A percentile compares a stretch with the other conserved stretches of the same genome.
Conservation (phyloP, 2,797 vertebrate species). For the Menidia menidia region DNA sequence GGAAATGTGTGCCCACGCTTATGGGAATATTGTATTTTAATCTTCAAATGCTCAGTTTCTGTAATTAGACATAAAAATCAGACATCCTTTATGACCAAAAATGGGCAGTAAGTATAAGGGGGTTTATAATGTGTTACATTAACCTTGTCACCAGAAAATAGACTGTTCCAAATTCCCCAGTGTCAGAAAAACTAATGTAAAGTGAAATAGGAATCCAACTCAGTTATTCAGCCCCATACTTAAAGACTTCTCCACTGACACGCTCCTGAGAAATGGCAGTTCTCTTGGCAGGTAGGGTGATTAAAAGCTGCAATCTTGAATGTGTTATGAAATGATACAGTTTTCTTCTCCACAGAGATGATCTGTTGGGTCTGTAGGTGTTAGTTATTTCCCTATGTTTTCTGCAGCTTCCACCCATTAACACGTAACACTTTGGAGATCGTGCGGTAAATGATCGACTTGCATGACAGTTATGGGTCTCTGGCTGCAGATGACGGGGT, state of each 20-base stretch:
- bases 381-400: constrained; percentile 84
- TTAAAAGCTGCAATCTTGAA: constrained; percentile 81
- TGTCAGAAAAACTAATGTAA: constrained; percentile 69
- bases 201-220: constrained; percentile 66
- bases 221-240: constrained; percentile 69
- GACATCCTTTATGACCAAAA: constrained; percentile 21
- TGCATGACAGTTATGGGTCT: constrained; percentile 87
- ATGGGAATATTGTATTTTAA: constrained; percentile 22
- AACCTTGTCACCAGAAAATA: constrained; percentile 67
- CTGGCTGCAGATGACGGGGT: constrained; percentile 83
- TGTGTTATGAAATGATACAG: constrained; percentile 83
- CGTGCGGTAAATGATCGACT: constrained; percentile 86
- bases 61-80: constrained; percentile 26
- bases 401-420: constrained; percentile 82
- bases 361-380: constrained; percentile 81
- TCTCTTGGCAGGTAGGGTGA: constrained; percentile 77
- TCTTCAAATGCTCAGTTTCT: constrained; percentile 29
- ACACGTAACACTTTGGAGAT: constrained; percentile 86
- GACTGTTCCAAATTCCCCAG: constrained; percentile 60
- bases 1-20: constrained; percentile 7
- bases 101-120: constrained; percentile 47
- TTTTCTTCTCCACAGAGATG: constrained; percentile 68
- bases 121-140: constrained; percentile 61
- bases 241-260: constrained; percentile 78
- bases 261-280: constrained; percentile 72